Percentiles rank a stretch among this genome's conserved stretches.
These are phyloP conservation scores for Abrostola triplasia DNA, from an alignment of 2,888 invertebrate species.

Conservation along the genomic window DNA sequence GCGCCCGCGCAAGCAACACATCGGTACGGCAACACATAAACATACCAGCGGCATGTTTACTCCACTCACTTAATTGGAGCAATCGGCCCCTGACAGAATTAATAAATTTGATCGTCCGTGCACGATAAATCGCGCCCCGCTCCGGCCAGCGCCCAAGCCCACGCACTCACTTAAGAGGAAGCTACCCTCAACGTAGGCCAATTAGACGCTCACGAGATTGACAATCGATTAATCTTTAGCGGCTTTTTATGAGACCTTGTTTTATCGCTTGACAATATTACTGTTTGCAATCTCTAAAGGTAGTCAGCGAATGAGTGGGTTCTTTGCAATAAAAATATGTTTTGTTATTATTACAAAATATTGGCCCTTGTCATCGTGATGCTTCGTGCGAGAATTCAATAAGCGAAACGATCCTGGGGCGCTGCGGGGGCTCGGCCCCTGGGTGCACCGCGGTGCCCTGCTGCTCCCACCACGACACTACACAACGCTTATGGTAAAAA, in stretches of 20 bases:
- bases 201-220: conserved; percentile 55
- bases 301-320: conserved; percentile 8
- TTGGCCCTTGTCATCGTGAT: conserved; percentile 66
- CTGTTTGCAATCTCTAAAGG: conserved; percentile 19
- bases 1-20: conserved; percentile 45
- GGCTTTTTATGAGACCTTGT: conserved; percentile 30
- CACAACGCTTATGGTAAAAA: conserved; percentile 76
- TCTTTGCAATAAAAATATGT: conserved; percentile 14
- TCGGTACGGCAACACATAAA: conserved; percentile 70
- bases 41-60: conserved; percentile 79
- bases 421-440: conserved; percentile 76
- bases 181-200: conserved; percentile 53
- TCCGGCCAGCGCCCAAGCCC: conserved; percentile 70
- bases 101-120: conserved; percentile 80
- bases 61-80: conserved; percentile 83
- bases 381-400: conserved; percentile 83
- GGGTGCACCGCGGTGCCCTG: conserved; percentile 74
- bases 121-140: conserved; percentile 73
- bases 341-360: conserved; percentile 63
- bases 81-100: conserved; percentile 81
- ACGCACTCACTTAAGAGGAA: conserved; percentile 60
- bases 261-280: conserved; percentile 49
- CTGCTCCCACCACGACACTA: conserved; percentile 70
- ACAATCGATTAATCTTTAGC: conserved; percentile 51
- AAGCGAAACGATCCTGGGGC: conserved; percentile 63